These are phyloP conservation scores for Polyommatus iphigenia DNA, from an alignment of 2,888 invertebrate genomes.

Conservation along the genomic window DNA sequence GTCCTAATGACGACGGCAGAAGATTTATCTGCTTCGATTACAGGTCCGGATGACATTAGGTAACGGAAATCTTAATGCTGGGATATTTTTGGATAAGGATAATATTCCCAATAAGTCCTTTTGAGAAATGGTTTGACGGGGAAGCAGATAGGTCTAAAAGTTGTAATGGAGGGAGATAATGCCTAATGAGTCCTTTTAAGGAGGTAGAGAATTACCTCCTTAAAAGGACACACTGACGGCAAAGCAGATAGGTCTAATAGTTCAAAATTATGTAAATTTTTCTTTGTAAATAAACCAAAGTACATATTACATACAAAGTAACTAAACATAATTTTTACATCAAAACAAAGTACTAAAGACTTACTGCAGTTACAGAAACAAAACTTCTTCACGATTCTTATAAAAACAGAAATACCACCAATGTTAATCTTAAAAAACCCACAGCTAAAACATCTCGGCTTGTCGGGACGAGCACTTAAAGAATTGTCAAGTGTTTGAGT, in stretches of 20 bases:
- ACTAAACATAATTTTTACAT: not conserved
- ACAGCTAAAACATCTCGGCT: conserved; percentile 40
- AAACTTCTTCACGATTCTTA: not conserved
- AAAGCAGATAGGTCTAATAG: conserved; percentile 45
- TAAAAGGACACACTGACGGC: too few relatives aligned
- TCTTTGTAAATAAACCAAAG: not conserved
- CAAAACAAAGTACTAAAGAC: not conserved
- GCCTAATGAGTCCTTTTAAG: conserved; percentile 60
- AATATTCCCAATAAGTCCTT: conserved; percentile 60
- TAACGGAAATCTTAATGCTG: conserved; percentile 59
- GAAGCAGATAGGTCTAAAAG: conserved; percentile 44
- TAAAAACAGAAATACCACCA: conserved; percentile 1
- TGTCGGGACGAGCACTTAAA: conserved; percentile 54
- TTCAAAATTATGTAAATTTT: conserved; percentile 41
- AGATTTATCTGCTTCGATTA: conserved; percentile 72
- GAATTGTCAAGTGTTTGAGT: conserved; percentile 65
- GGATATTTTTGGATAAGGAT: conserved; percentile 45
- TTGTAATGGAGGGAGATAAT: conserved; percentile 40
- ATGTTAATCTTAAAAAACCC: conserved; percentile 35
- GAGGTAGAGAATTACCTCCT: conserved; percentile 46
- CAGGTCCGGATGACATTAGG: conserved; percentile 69
- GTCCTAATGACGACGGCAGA: conserved; percentile 53
- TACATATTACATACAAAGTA: not conserved
- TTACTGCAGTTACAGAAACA: not conserved
- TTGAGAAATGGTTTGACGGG: conserved; percentile 51